These are phyloP conservation scores for Eulithis testata DNA, from an alignment of 2,888 invertebrate species.

Conservation along the genomic window DNA sequence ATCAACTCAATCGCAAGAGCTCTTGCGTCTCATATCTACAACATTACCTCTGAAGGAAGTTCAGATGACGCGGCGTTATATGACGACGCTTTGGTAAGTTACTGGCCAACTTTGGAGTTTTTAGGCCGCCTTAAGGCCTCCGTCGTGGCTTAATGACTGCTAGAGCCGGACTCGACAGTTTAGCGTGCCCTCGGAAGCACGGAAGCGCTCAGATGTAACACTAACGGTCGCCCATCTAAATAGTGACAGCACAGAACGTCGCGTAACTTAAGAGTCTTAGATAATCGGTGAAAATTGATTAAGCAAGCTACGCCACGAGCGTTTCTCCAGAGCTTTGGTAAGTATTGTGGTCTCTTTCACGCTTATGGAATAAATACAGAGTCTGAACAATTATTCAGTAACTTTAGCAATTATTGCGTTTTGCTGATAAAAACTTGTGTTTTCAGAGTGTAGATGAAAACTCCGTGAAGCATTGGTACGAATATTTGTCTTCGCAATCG, in stretches of 20 bases:
- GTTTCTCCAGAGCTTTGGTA: not conserved
- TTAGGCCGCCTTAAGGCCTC: no score
- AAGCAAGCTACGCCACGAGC: no score
- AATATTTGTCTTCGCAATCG: conserved; percentile 88
- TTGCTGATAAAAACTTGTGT: conserved; percentile 1
- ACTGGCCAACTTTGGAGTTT: no score
- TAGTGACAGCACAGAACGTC: no score
- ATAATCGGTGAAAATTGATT: no score
- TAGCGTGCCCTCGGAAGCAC: no score
- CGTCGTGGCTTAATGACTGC: no score
- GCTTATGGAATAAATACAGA: not conserved
- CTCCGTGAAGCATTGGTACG: conserved; percentile 90
- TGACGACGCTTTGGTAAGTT: conserved; percentile 88
- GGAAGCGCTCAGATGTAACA: no score
- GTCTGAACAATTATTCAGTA: not conserved
- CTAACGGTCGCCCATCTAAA: no score
- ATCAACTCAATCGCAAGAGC: conserved; percentile 92
- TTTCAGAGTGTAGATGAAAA: conserved; percentile 89
- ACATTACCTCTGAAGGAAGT: conserved; percentile 80
- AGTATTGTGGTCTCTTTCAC: conserved; percentile 36
- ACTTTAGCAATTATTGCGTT: not conserved
- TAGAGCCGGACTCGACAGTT: no score
- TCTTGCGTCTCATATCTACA: conserved; percentile 92
- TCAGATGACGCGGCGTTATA: conserved; percentile 85
- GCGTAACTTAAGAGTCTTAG: no score